Conservation (phyloP, 2,797 vertebrate genomes). For the Lepus townsendii region DNA sequence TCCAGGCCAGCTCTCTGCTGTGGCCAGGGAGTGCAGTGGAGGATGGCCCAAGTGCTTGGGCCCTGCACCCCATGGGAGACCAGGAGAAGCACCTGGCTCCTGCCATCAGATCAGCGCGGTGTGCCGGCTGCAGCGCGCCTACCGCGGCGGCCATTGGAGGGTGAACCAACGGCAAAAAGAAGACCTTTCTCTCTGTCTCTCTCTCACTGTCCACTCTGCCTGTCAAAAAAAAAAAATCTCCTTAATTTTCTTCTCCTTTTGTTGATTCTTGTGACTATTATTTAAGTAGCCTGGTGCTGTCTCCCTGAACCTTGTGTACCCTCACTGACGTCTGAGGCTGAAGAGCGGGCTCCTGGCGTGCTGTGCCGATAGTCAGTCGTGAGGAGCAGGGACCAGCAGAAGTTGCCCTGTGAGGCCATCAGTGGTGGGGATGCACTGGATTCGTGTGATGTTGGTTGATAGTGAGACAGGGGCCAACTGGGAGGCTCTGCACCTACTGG, state of each 20-base stretch:
- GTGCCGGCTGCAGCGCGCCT: too few relatives aligned
- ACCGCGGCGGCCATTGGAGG: too few relatives aligned
- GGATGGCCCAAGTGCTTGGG: too few relatives aligned
- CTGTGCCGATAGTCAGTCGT: neutral
- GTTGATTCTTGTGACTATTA: neutral
- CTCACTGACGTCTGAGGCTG: neutral
- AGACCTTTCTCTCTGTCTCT: too few relatives aligned
- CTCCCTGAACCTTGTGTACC: neutral
- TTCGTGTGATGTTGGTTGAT: neutral
- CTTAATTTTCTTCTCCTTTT: constrained; percentile 4
- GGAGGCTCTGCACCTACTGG: neutral
- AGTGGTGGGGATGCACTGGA: neutral
- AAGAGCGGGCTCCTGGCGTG: neutral
- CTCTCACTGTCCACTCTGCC: too few relatives aligned
- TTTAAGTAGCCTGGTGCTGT: neutral
- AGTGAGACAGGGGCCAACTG: neutral
- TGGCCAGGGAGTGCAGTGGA: too few relatives aligned
- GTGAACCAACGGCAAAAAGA: too few relatives aligned
- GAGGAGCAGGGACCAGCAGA: neutral
- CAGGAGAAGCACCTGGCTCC: too few relatives aligned
- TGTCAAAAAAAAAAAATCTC: neutral
- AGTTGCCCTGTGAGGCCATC: too few relatives aligned
- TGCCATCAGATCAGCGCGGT: rapidly evolving
- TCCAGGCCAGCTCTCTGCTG: too few relatives aligned
- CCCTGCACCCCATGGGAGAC: too few relatives aligned